Conservation (phyloP, 2,888 invertebrate genomes). For the Bugula neritina region DNA sequence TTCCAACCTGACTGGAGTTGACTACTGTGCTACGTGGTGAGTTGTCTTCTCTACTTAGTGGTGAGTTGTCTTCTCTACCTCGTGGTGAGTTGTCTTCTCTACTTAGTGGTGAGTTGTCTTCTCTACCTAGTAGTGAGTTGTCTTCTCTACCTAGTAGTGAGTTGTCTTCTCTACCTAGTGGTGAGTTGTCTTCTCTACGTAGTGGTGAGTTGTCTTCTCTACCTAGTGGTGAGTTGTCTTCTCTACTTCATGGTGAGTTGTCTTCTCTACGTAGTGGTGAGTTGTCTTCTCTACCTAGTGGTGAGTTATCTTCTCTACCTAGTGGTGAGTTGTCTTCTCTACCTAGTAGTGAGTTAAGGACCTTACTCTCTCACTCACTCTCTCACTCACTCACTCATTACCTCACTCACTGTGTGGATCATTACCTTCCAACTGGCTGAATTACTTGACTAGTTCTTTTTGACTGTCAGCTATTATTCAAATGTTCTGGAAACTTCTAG, state of each 20-base stretch:
- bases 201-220: neutral
- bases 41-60: conserved; percentile 6
- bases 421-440: too few relatives aligned
- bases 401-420: too few relatives aligned
- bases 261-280: too few relatives aligned
- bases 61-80: conserved; percentile 61
- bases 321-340: too few relatives aligned
- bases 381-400: neutral
- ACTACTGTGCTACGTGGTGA: conserved; percentile 67
- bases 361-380: too few relatives aligned
- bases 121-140: conserved; percentile 62
- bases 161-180: conserved; percentile 66
- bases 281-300: too few relatives aligned
- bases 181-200: conserved; percentile 43
- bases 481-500: too few relatives aligned
- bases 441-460: too few relatives aligned
- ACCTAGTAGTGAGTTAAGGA: neutral
- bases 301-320: too few relatives aligned
- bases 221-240: too few relatives aligned
- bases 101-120: conserved; percentile 56
- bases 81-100: conserved; percentile 57
- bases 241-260: neutral
- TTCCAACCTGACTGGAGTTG: conserved; percentile 61
- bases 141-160: neutral
- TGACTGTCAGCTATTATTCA: too few relatives aligned